These are phyloP conservation scores for Otocyon megalotis DNA, from an alignment of 2,113 vertebrate species.

Conservation along the genomic window DNA sequence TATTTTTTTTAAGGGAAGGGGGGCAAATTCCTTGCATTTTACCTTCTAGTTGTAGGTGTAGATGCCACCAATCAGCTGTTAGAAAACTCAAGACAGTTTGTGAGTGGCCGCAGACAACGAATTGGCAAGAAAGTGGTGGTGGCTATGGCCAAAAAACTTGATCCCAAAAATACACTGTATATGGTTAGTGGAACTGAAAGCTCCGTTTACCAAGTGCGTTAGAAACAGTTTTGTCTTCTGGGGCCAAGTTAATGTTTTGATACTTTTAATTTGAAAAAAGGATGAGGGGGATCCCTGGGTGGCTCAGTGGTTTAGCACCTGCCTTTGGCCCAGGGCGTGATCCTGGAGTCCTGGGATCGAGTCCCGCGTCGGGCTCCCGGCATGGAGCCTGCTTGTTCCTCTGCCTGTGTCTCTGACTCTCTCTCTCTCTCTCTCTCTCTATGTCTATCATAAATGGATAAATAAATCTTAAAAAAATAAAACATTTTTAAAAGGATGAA, in stretches of 20 bases:
- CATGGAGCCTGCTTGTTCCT: too few species aligned
- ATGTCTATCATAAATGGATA: too few species aligned
- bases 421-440: too few species aligned
- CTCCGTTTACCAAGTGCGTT: conserved; percentile 76
- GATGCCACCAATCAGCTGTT: not conserved
- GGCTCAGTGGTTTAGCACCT: too few species aligned
- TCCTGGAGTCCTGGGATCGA: too few species aligned
- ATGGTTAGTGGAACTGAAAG: conserved; percentile 65
- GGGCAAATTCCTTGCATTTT: too few species aligned
- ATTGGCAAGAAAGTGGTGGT: not conserved
- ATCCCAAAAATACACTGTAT: conserved; percentile 68
- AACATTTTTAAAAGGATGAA: not conserved
- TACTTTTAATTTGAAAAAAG: conserved; percentile 72
- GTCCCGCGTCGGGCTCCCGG: too few species aligned
- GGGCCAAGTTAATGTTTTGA: conserved; percentile 85
- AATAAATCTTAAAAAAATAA: too few species aligned
- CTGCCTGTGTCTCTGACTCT: too few species aligned
- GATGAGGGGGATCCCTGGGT: too few species aligned
- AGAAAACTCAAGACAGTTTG: conserved; percentile 25
- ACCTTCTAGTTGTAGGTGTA: not conserved
- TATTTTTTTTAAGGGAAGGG: conserved; percentile 71
- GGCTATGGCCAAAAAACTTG: not conserved
- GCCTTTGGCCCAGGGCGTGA: too few species aligned
- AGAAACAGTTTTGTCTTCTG: conserved; percentile 84
- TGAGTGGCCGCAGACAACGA: conserved; percentile 25